Conservation (phyloP, 2,888 invertebrate genomes). For the Melieria omissa region DNA sequence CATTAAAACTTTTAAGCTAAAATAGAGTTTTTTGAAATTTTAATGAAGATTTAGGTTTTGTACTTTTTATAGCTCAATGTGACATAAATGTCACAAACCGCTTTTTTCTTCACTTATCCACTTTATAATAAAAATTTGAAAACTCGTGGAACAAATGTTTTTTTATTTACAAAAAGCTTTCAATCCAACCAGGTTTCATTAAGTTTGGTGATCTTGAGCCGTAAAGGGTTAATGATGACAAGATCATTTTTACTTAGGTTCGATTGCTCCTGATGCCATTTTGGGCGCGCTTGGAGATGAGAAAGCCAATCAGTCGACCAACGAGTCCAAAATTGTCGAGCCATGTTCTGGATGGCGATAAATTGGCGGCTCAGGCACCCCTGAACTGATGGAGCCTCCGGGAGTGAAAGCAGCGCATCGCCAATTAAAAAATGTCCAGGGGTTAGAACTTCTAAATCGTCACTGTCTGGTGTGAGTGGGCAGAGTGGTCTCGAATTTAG, state of each 20-base stretch:
- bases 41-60: too few species aligned
- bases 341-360: constrained; percentile 22
- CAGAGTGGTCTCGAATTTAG: constrained; percentile 36
- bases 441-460: constrained; percentile 35
- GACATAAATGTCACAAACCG: too few species aligned
- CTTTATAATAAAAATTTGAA: too few species aligned
- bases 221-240: constrained; percentile 34
- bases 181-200: too few species aligned
- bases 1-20: too few species aligned
- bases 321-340: constrained; percentile 37
- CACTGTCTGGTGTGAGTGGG: constrained; percentile 27
- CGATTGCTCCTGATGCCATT: constrained; percentile 32
- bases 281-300: constrained; percentile 40
- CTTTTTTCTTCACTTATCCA: too few species aligned
- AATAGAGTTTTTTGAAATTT: too few species aligned
- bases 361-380: constrained; percentile 20
- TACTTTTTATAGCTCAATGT: too few species aligned
- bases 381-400: constrained; percentile 8
- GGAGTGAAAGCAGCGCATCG: constrained; percentile 33
- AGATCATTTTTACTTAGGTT: constrained; percentile 36
- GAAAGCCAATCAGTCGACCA: constrained; percentile 42
- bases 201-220: too few species aligned
- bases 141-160: too few species aligned
- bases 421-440: constrained; percentile 38
- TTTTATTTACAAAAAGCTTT: too few species aligned